Conservation (phyloP, 2,797 vertebrate genomes). For the Orestias chungarensis region DNA sequence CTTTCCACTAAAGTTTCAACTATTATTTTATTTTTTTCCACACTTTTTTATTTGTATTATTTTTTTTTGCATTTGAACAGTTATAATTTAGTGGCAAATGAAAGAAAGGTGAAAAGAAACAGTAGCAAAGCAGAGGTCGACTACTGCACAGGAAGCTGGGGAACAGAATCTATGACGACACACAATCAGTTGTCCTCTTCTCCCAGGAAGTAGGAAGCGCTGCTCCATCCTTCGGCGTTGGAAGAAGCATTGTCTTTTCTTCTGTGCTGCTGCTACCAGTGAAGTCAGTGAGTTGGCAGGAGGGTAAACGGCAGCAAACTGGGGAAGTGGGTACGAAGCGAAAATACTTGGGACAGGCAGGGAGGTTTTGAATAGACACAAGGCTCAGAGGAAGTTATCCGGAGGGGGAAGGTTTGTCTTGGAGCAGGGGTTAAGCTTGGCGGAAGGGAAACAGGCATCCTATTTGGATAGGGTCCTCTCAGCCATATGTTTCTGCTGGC, state of each 20-base stretch:
- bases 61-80: conserved; percentile 84
- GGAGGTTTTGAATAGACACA: conserved; percentile 40
- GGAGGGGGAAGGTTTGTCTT: conserved; percentile 53
- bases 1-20: conserved; percentile 80
- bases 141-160: conserved; percentile 93
- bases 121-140: conserved; percentile 93
- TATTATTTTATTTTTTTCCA: conserved; percentile 64
- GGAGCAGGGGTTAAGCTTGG: conserved; percentile 46
- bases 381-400: conserved; percentile 48
- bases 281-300: conserved; percentile 52
- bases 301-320: conserved; percentile 24
- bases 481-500: conserved; percentile 98
- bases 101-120: conserved; percentile 95
- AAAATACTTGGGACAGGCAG: conserved; percentile 61
- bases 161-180: conserved; percentile 89
- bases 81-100: conserved; percentile 92
- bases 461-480: conserved; percentile 95
- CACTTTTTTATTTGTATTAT: conserved; percentile 60
- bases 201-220: conserved; percentile 73
- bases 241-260: conserved; percentile 79
- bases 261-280: conserved; percentile 69
- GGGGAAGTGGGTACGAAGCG: conserved; percentile 43
- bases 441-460: conserved; percentile 45
- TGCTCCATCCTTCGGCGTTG: conserved; percentile 73
- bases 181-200: conserved; percentile 80